Conservation (phyloP, 2,888 invertebrate genomes). For the Taphrorychus bicolor region DNA sequence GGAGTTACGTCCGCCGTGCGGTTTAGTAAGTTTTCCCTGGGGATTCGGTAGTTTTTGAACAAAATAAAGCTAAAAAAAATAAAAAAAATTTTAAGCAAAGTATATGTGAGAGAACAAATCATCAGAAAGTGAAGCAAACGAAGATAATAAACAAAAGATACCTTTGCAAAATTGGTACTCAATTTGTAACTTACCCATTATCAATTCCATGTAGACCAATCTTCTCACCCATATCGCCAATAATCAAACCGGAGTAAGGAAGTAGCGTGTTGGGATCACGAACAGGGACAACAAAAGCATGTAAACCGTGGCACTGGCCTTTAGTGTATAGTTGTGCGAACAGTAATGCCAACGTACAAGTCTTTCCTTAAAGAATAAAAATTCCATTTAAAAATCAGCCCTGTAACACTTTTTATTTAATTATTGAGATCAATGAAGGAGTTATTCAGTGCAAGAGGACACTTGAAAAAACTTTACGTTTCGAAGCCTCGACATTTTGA, state of each 20-base stretch:
- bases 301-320: slow-evolving; percentile 81
- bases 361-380: slow-evolving; percentile 13
- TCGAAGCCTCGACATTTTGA: no score
- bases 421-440: no score
- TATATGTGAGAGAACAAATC: background rate
- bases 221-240: slow-evolving; percentile 94
- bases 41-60: slow-evolving; percentile 81
- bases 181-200: slow-evolving; percentile 78
- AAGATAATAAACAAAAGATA: background rate
- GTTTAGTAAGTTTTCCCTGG: slow-evolving; percentile 81
- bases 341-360: slow-evolving; percentile 22
- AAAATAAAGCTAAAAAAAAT: slow-evolving; percentile 75
- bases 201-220: slow-evolving; percentile 90
- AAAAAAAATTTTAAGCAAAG: no score
- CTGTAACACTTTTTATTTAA: no score
- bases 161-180: no score
- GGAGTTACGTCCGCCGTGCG: slow-evolving; percentile 85
- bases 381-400: background rate
- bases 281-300: slow-evolving; percentile 90
- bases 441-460: no score
- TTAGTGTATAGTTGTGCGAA: slow-evolving; percentile 88
- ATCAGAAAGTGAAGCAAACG: no score
- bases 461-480: no score
- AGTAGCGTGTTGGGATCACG: slow-evolving; percentile 75
- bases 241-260: slow-evolving; percentile 78